Conservation (phyloP, 1,140 invertebrate species). For the Eufriesea mexicana region DNA sequence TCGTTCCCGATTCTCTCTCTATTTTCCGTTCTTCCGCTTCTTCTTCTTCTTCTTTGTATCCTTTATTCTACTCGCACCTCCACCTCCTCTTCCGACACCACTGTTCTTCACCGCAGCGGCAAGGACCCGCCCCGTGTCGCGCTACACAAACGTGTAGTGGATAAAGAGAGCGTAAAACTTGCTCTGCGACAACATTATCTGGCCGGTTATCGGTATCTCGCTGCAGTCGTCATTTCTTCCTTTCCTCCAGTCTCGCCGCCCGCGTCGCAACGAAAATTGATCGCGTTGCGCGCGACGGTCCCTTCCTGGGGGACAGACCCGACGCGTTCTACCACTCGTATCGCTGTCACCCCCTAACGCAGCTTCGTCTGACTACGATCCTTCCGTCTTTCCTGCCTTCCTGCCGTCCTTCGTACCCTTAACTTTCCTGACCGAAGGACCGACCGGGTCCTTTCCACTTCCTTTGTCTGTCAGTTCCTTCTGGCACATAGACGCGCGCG, state of each 20-base stretch:
- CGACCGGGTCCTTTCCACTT: conserved; percentile 55
- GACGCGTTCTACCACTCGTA: conserved; percentile 53
- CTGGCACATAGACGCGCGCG: conserved; percentile 55
- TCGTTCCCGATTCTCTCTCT: neutral
- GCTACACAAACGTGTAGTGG: conserved; percentile 79
- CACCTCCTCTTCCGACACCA: conserved; percentile 24
- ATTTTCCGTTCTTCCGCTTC: neutral
- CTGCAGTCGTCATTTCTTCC: conserved; percentile 60
- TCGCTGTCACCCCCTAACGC: conserved; percentile 35
- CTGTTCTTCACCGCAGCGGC: conserved; percentile 70
- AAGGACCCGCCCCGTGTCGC: conserved; percentile 76
- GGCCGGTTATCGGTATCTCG: conserved; percentile 66
- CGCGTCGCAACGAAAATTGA: conserved; percentile 69
- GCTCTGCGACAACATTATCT: conserved; percentile 78
- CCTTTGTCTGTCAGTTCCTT: conserved; percentile 52
- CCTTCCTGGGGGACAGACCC: conserved; percentile 64
- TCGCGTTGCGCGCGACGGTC: conserved; percentile 70
- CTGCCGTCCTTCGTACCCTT: conserved; percentile 44
- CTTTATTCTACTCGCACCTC: conserved; percentile 26
- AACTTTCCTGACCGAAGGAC: conserved; percentile 38
- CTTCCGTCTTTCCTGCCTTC: conserved; percentile 51
- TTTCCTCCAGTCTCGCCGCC: conserved; percentile 54
- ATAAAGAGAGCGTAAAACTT: conserved; percentile 79
- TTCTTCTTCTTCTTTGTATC: conserved; percentile 6
- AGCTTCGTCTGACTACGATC: conserved; percentile 32